Conservation (phyloP, 2,888 invertebrate species). For the Embidobia sp. region DNA sequence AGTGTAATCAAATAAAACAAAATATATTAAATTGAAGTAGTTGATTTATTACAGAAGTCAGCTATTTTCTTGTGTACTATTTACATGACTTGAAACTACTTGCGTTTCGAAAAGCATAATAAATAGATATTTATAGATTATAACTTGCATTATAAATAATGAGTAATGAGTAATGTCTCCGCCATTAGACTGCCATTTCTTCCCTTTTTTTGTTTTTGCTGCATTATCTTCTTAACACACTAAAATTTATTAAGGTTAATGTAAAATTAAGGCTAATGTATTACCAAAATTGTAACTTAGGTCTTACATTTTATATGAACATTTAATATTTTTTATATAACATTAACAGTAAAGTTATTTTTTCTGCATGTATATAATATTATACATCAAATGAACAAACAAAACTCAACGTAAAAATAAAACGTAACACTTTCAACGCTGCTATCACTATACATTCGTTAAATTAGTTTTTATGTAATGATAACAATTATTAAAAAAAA, state of each 20-base stretch:
- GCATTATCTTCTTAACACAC: too few species aligned
- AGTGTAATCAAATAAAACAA: too few species aligned
- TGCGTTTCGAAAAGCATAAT: conserved; percentile 49
- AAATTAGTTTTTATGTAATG: too few species aligned
- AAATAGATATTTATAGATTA: conserved; percentile 43
- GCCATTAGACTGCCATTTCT: conserved; percentile 48
- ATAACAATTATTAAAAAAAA: too few species aligned
- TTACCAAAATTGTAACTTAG: conserved; percentile 23
- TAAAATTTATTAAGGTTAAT: too few species aligned
- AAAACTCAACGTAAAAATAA: conserved; percentile 30
- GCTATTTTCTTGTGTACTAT: conserved; percentile 43
- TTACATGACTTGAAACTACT: conserved; percentile 61
- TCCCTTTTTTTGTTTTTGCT: too few species aligned
- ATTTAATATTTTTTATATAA: conserved; percentile 36
- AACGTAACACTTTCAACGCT: too few species aligned
- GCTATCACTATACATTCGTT: too few species aligned
- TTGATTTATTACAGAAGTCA: conserved; percentile 52
- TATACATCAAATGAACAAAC: too few species aligned
- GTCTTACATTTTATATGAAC: conserved; percentile 22
- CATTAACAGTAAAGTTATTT: conserved; percentile 29
- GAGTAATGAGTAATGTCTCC: conserved; percentile 28
- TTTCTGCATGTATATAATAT: too few species aligned
- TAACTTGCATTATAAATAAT: conserved; percentile 24
- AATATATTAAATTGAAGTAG: conserved; percentile 47
- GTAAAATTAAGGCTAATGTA: conserved; percentile 30